A percentile compares a stretch with the other conserved stretches of the same genome.
Conservation (phyloP, 2,888 invertebrate genomes). For the Branchellion lobata region DNA sequence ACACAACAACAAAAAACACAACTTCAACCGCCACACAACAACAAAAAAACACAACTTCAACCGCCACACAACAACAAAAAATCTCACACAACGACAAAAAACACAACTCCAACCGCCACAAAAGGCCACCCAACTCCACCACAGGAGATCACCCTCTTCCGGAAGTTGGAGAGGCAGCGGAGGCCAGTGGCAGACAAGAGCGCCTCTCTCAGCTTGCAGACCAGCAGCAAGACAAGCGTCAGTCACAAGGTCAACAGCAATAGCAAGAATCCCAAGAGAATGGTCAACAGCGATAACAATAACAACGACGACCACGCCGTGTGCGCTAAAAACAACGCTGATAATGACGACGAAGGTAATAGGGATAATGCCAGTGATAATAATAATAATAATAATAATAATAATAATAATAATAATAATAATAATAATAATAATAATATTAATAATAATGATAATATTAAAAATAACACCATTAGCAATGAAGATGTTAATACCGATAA, state of each 20-base stretch:
- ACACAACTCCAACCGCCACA: neutral
- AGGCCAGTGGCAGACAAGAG: neutral
- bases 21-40: too few relatives aligned
- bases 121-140: neutral
- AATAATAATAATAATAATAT: neutral
- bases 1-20: too few relatives aligned
- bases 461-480: too few relatives aligned
- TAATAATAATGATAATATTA: neutral
- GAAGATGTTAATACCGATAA: too few relatives aligned
- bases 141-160: conserved; percentile 92
- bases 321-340: neutral
- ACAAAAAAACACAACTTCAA: too few relatives aligned
- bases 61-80: too few relatives aligned
- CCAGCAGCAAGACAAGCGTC: too few relatives aligned
- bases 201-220: too few relatives aligned
- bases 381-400: neutral
- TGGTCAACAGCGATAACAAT: neutral
- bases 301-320: neutral
- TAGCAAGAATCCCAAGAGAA: neutral
- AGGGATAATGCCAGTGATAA: neutral
- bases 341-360: neutral
- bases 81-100: too few relatives aligned
- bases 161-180: conserved; percentile 77
- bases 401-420: neutral
- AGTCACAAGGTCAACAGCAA: too few relatives aligned